These are phyloP conservation scores for Archaeoteleia sp. DNA, from an alignment of 2,888 invertebrate species.

Conservation along the genomic window DNA sequence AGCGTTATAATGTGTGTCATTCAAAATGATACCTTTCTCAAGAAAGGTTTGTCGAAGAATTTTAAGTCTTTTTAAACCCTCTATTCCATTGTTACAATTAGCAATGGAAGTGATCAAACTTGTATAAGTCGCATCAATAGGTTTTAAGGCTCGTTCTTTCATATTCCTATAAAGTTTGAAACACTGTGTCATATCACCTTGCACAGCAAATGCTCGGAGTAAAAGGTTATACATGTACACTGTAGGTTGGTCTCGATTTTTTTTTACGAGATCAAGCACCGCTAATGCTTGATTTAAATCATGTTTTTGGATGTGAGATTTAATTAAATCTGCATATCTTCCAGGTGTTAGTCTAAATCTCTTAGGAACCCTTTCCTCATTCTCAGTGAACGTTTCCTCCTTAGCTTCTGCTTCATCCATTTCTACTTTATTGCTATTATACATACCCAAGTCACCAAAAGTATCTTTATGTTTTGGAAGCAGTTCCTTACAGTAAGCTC, in stretches of 20 bases:
- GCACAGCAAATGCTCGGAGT: conserved; percentile 88
- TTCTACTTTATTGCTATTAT: conserved; percentile 56
- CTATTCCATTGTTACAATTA: conserved; percentile 81
- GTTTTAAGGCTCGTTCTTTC: conserved; percentile 83
- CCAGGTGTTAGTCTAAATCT: conserved; percentile 77
- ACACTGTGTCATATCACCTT: conserved; percentile 90
- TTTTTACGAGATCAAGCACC: conserved; percentile 86
- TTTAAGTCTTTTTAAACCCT: conserved; percentile 83
- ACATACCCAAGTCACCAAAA: conserved; percentile 62
- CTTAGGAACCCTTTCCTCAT: conserved; percentile 51
- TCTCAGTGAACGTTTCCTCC: conserved; percentile 62
- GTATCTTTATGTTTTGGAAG: conserved; percentile 53
- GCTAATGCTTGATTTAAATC: conserved; percentile 86
- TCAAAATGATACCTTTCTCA: conserved; percentile 82
- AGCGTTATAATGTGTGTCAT: conserved; percentile 87
- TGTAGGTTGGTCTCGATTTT: conserved; percentile 87
- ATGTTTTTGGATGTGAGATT: conserved; percentile 79
- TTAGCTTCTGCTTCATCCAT: conserved; percentile 63
- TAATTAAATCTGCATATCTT: conserved; percentile 84
- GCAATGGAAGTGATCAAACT: conserved; percentile 93
- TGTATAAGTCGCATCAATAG: conserved; percentile 86
- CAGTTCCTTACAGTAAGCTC: conserved; percentile 5
- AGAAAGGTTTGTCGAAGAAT: conserved; percentile 82
- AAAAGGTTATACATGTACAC: conserved; percentile 87
- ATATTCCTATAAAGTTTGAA: conserved; percentile 89